phyloP scores from a whole-genome alignment of 2,888 invertebrate species.

The Omphaloscelis lunosa region DNA sequence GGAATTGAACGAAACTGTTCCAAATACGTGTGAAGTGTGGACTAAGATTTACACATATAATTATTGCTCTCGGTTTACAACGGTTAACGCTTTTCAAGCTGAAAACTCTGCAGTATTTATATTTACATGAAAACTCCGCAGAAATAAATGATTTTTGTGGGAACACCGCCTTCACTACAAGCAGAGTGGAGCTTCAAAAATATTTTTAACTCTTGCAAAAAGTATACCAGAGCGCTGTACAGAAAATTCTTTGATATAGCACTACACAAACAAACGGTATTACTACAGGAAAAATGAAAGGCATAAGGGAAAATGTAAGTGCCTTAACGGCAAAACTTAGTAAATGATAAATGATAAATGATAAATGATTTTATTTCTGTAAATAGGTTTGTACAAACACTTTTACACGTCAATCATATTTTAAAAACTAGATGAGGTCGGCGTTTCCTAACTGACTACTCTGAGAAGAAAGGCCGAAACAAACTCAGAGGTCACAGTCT shows the following conservation, averaged over 20 bases:
- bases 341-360: no score
- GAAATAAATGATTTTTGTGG: conserved; percentile 65
- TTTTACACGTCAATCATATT: no score
- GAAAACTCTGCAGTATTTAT: conserved; percentile 40
- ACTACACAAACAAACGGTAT: conserved; percentile 45
- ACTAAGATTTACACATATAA: conserved; percentile 19
- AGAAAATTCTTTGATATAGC: conserved; percentile 30
- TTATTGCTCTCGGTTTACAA: conserved; percentile 14
- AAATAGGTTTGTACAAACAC: no score
- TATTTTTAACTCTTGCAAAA: conserved; percentile 19
- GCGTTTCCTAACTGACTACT: no score
- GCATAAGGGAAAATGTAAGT: conserved; percentile 32
- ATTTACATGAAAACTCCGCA: conserved; percentile 41
- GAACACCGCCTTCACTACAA: conserved; percentile 30
- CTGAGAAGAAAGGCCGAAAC: no score
- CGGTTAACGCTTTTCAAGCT: conserved; percentile 29
- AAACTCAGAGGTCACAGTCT: no score
- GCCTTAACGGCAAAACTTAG: conserved; percentile 54
- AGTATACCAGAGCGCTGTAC: conserved; percentile 3
- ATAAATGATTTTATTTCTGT: no score
- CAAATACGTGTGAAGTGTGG: conserved; percentile 23
- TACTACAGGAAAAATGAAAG: conserved; percentile 14
- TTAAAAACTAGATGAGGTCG: no score
- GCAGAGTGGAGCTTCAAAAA: conserved; percentile 17
- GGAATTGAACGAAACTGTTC: conserved; percentile 15